A percentile compares a stretch with the other conserved stretches of the same genome.
Conservation (phyloP, 2,797 vertebrate species). For the Acanthornis magna region DNA sequence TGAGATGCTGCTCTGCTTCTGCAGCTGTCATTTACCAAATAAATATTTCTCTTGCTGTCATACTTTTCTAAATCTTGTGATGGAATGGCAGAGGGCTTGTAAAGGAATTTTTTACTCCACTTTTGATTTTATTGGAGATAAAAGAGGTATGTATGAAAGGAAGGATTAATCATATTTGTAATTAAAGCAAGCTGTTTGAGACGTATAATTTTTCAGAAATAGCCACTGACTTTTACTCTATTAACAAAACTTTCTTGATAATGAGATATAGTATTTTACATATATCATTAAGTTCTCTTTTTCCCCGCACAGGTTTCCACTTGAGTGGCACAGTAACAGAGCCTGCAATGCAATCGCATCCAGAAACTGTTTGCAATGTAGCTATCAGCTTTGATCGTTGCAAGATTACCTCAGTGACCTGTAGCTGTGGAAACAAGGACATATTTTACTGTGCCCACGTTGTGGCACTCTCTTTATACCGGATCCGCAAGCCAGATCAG, state of each 20-base stretch:
- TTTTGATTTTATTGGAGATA: background rate
- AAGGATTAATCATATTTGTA: background rate
- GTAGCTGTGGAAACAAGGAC: conserved; percentile 98
- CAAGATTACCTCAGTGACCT: conserved; percentile 99
- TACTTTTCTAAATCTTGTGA: background rate
- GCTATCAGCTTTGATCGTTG: conserved; percentile 99
- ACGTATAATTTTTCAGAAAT: background rate
- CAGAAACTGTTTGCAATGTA: conserved; percentile 94
- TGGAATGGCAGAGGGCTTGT: background rate
- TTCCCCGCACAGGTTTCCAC: conserved; percentile 86
- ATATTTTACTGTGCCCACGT: conserved; percentile 99
- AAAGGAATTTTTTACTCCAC: background rate
- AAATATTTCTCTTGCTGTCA: background rate
- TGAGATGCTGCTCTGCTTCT: background rate
- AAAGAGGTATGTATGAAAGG: background rate
- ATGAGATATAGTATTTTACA: background rate
- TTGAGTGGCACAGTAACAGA: conserved; percentile 97
- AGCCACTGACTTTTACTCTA: background rate
- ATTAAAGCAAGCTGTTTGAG: background rate
- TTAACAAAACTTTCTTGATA: background rate
- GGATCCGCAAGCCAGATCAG: conserved; percentile 96
- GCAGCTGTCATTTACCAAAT: background rate
- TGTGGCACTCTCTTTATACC: conserved; percentile 95
- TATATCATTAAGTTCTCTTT: background rate
- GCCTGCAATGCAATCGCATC: conserved; percentile 89